A percentile compares a stretch with the other conserved stretches of the same genome.
phyloP scores from a whole-genome alignment of 1,140 invertebrate species.

The Drepana arcuata region DNA sequence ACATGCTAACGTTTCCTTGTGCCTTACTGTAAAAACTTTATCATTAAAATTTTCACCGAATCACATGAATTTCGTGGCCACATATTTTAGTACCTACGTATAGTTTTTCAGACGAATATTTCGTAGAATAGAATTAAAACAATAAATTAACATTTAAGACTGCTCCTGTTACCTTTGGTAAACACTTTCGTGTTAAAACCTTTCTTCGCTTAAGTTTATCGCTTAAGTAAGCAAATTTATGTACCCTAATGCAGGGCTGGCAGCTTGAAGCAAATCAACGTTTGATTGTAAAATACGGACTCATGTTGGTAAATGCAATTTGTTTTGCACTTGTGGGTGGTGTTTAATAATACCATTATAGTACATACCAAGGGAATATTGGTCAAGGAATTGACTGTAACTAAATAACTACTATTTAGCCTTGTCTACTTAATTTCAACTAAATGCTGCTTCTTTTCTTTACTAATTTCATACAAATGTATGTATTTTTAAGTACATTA shows the following conservation, averaged over 20 bases:
- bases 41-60: slow-evolving; percentile 7
- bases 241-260: slow-evolving; percentile 58
- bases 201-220: slow-evolving; percentile 46
- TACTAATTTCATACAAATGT: too few species aligned
- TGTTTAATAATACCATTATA: slow-evolving; percentile 63
- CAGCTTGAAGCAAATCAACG: slow-evolving; percentile 57
- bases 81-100: too few species aligned
- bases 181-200: slow-evolving; percentile 48
- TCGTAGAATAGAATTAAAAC: slow-evolving; percentile 12
- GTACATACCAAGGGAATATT: slow-evolving; percentile 51
- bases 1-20: slow-evolving; percentile 4
- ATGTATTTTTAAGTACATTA: too few species aligned
- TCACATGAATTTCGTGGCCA: too few species aligned
- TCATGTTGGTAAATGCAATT: slow-evolving; percentile 61
- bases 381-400: slow-evolving; percentile 54
- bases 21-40: slow-evolving; percentile 3
- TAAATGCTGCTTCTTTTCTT: too few species aligned
- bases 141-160: slow-evolving; percentile 47
- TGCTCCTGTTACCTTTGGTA: slow-evolving; percentile 25
- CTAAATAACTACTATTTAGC: too few species aligned
- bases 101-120: too few species aligned
- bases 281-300: slow-evolving; percentile 65
- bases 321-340: slow-evolving; percentile 61
- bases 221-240: slow-evolving; percentile 58
- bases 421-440: too few species aligned